Percentiles rank a stretch among this genome's conserved stretches.
These are phyloP conservation scores for Pinna nobilis DNA, from an alignment of 1,140 invertebrate species.

Conservation along the genomic window DNA sequence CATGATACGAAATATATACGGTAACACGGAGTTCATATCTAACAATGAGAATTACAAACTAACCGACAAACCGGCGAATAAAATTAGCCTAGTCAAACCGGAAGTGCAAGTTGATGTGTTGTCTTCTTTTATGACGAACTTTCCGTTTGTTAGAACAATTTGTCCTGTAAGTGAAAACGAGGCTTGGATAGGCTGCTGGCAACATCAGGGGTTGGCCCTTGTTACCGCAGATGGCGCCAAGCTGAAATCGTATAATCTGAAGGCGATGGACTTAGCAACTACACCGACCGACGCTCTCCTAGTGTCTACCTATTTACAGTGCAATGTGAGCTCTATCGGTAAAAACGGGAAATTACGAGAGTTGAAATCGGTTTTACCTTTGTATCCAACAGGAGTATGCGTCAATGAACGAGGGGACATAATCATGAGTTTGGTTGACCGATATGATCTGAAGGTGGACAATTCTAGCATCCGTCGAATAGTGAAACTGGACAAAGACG, in stretches of 20 bases:
- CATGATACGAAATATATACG: conserved; percentile 2
- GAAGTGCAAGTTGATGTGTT: not conserved
- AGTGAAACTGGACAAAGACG: conserved; percentile 9
- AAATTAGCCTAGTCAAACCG: not conserved
- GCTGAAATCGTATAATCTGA: not conserved
- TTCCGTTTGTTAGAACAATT: conserved; percentile 15
- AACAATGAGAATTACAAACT: not conserved
- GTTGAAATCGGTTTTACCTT: conserved; percentile 5
- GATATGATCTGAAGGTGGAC: conserved; percentile 16
- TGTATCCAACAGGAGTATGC: conserved; percentile 13
- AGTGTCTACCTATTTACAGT: not conserved
- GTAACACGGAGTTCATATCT: conserved; percentile 1
- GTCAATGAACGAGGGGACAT: not conserved
- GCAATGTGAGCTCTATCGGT: not conserved
- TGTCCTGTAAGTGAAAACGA: conserved; percentile 3
- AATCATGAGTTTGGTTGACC: conserved; percentile 11
- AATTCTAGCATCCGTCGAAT: conserved; percentile 4
- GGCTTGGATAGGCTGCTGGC: conserved; percentile 17
- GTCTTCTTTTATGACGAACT: conserved; percentile 5
- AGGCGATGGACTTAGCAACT: not conserved
- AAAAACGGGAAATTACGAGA: conserved; percentile 7
- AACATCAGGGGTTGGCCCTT: not conserved
- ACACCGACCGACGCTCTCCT: not conserved
- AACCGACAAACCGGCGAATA: not conserved
- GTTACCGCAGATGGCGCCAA: not conserved